A percentile compares a stretch with the other conserved stretches of the same genome.
These are phyloP conservation scores for Eudemis profundana DNA, from an alignment of 2,888 invertebrate genomes.

Conservation along the genomic window DNA sequence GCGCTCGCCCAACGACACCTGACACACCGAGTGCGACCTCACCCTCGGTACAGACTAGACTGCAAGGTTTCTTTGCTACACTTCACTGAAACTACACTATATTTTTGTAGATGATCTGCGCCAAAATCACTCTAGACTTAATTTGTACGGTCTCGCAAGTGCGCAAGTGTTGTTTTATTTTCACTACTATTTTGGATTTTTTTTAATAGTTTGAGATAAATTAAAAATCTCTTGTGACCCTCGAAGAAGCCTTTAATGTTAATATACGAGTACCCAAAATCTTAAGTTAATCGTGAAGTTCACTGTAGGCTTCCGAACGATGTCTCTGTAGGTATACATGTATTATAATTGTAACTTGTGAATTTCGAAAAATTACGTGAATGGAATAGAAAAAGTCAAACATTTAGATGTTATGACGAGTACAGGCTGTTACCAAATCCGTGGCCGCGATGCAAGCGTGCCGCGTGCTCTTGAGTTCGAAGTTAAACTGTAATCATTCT, in stretches of 20 bases:
- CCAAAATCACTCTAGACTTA: not conserved
- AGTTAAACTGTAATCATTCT: constrained; percentile 64
- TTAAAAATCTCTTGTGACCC: not conserved
- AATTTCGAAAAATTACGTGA: not conserved
- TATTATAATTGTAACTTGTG: not conserved
- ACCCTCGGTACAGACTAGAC: not conserved
- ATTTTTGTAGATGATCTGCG: not conserved
- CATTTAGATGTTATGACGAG: constrained; percentile 29
- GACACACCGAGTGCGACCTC: constrained; percentile 49
- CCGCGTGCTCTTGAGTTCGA: constrained; percentile 59
- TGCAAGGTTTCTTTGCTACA: not conserved
- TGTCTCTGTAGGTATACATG: not conserved
- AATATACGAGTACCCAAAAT: not conserved
- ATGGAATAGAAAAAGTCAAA: not conserved
- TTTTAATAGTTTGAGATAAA: not conserved
- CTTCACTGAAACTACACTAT: not conserved
- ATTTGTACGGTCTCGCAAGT: not conserved
- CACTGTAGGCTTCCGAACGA: not conserved
- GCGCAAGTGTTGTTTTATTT: not conserved
- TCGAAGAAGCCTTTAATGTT: not conserved
- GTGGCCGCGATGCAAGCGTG: constrained; percentile 52
- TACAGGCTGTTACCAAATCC: constrained; percentile 55
- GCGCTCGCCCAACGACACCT: constrained; percentile 76
- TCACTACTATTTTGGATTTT: not conserved
- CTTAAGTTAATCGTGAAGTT: not conserved